These are phyloP conservation scores for Brachyistius frenatus DNA, from an alignment of 2,113 vertebrate genomes.

Conservation along the genomic window DNA sequence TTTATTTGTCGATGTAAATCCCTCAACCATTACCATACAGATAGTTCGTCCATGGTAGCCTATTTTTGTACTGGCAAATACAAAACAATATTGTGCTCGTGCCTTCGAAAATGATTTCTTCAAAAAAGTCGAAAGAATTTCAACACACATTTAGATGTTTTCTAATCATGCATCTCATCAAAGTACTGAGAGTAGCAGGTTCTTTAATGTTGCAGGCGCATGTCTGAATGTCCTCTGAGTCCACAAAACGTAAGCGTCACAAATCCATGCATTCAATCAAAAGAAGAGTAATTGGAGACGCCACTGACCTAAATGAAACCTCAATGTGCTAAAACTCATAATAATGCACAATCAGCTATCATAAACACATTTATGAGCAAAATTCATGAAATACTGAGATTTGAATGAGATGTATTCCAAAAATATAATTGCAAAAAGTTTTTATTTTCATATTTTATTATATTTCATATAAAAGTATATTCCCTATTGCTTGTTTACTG, in stretches of 20 bases:
- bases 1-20: neutral
- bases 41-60: neutral
- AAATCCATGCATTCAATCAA: neutral
- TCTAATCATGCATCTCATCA: neutral
- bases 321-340: neutral
- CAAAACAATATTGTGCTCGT: neutral
- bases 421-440: neutral
- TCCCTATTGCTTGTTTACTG: slow-evolving; percentile 7
- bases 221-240: slow-evolving; percentile 13
- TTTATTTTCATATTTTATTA: slow-evolving; percentile 29
- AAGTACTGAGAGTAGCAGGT: neutral
- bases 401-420: slow-evolving; percentile 7
- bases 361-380: slow-evolving; percentile 2
- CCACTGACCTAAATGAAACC: slow-evolving; percentile 27
- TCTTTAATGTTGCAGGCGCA: neutral
- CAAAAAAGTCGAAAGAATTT: neutral
- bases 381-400: slow-evolving; percentile 14
- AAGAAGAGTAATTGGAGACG: neutral
- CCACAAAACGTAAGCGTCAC: neutral
- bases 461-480: neutral
- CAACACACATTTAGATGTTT: neutral
- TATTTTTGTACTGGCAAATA: neutral
- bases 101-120: neutral
- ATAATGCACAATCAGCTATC: neutral
- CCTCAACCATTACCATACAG: neutral